phyloP scores from a whole-genome alignment of 2,888 invertebrate genomes.

The Synergus japonicus region DNA sequence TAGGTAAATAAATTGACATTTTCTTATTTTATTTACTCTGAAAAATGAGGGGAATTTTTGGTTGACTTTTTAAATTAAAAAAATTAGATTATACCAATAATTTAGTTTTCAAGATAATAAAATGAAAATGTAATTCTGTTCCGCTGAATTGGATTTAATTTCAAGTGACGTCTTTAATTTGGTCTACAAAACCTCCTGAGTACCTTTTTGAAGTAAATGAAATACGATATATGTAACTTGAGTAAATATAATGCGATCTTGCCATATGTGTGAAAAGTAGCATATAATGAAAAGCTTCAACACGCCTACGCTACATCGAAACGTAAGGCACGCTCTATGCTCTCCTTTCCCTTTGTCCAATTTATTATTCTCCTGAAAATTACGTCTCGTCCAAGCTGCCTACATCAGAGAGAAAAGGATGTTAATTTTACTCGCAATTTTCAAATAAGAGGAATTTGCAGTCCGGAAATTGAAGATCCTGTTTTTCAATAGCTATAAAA shows the following conservation, averaged over 20 bases:
- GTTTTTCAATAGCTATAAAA: not conserved
- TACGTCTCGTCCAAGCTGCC: constrained; percentile 59
- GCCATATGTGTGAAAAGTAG: constrained; percentile 29
- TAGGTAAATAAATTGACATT: no score
- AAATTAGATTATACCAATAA: not conserved
- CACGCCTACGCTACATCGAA: constrained; percentile 57
- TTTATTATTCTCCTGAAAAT: constrained; percentile 66
- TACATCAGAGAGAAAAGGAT: constrained; percentile 42
- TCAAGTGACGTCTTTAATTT: constrained; percentile 4
- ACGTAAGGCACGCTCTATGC: constrained; percentile 55
- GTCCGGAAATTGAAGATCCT: not conserved
- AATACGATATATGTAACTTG: constrained; percentile 15
- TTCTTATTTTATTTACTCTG: no score
- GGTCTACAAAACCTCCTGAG: not conserved
- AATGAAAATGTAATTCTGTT: not conserved
- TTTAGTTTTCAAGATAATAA: not conserved
- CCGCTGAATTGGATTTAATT: constrained; percentile 7
- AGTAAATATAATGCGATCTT: constrained; percentile 27
- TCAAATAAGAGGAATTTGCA: constrained; percentile 25
- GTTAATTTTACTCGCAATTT: constrained; percentile 37
- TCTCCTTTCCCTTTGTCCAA: constrained; percentile 65
- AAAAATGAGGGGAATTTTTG: not conserved
- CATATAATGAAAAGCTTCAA: constrained; percentile 59
- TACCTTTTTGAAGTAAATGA: constrained; percentile 7
- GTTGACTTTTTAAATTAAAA: not conserved